Evolutionary conservation across 1,140 invertebrate genomes (phyloP).

Genomic region (Plectus sambesii): DNA sequence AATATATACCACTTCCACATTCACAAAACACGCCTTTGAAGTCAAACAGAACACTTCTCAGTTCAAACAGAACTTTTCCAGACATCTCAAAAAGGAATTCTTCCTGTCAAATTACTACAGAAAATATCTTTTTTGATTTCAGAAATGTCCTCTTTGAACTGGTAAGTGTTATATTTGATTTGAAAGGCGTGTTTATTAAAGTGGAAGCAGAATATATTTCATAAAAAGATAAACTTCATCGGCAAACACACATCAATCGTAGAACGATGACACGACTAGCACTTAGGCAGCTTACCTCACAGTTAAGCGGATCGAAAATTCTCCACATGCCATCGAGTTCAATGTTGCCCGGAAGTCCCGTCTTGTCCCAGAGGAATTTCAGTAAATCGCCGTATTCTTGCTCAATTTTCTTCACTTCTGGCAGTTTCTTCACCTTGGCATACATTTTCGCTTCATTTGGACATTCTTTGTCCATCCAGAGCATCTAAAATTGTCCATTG

Average conservation of each 20-base stretch:
- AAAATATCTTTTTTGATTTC: no score
- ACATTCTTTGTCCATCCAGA: slow-evolving; percentile 21
- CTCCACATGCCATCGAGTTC: slow-evolving; percentile 19
- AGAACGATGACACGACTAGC: no score
- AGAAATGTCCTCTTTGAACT: no score
- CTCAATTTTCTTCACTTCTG: slow-evolving; percentile 14
- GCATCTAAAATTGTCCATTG: slow-evolving; percentile 9
- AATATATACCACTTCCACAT: no score
- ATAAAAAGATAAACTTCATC: slow-evolving; percentile 5
- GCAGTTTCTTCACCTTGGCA: slow-evolving; percentile 16
- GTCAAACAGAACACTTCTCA: no score
- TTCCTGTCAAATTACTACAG: no score
- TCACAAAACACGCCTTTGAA: no score
- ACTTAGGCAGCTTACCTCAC: slow-evolving; percentile 17
- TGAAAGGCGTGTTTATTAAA: no score
- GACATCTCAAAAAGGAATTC: no score
- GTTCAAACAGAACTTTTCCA: no score
- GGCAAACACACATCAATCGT: not conserved
- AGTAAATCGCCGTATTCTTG: slow-evolving; percentile 17
- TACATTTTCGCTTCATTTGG: slow-evolving; percentile 14
- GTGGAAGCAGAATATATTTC: slow-evolving; percentile 11
- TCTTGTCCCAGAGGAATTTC: slow-evolving; percentile 14
- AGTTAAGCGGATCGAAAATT: slow-evolving; percentile 21
- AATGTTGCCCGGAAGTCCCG: slow-evolving; percentile 11
- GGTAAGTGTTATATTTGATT: no score